These are phyloP conservation scores for Psilanteris sp. DNA, from an alignment of 1,140 invertebrate genomes.

Conservation along the genomic window DNA sequence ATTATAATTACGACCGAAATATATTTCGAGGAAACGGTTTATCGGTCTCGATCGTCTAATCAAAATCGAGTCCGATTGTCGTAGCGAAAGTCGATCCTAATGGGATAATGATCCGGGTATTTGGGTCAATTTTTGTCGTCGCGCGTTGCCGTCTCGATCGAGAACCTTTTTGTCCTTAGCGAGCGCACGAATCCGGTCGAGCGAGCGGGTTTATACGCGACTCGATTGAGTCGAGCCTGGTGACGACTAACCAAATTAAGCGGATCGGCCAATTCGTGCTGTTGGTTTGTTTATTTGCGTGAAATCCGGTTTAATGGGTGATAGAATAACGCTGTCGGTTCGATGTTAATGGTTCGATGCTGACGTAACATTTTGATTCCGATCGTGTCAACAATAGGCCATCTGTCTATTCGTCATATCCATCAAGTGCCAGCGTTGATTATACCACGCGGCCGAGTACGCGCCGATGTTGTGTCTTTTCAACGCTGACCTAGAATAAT, in stretches of 20 bases:
- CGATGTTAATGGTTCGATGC: conserved; percentile 23
- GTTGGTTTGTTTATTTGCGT: no score
- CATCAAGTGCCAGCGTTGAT: conserved; percentile 38
- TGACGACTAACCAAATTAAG: conserved; percentile 43
- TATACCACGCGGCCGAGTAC: conserved; percentile 2
- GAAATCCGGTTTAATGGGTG: conserved; percentile 16
- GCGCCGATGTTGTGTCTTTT: conserved; percentile 4
- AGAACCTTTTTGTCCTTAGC: conserved; percentile 18
- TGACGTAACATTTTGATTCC: conserved; percentile 40
- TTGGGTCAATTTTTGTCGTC: conserved; percentile 48
- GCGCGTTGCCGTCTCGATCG: conserved; percentile 6
- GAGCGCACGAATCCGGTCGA: conserved; percentile 13
- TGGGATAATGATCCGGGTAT: conserved; percentile 34
- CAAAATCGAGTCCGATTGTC: background rate
- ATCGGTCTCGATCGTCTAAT: background rate
- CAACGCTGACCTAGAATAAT: conserved; percentile 34
- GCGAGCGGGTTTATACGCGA: conserved; percentile 27
- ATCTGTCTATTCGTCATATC: conserved; percentile 36
- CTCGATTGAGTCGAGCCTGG: no score
- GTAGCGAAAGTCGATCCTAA: conserved; percentile 31
- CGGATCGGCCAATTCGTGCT: conserved; percentile 5
- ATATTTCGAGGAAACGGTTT: no score
- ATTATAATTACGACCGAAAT: no score
- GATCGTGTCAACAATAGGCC: conserved; percentile 31
- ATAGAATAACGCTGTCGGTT: conserved; percentile 17